Conservation (phyloP, 2,888 invertebrate species). For the Troides helena region DNA sequence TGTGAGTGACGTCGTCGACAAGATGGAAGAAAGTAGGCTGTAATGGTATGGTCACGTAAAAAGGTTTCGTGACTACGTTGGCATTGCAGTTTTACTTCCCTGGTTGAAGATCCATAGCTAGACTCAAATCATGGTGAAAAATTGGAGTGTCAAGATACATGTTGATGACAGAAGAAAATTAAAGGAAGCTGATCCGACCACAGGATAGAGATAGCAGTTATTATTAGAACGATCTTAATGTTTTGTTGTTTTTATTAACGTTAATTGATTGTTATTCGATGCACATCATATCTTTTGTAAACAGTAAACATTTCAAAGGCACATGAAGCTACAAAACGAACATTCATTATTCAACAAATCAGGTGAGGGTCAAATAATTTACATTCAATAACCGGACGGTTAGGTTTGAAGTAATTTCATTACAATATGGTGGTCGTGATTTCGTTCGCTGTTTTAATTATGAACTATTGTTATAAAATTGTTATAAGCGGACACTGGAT, state of each 20-base stretch:
- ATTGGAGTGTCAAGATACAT: too few species aligned
- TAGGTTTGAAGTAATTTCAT: conserved; percentile 21
- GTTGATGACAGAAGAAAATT: too few species aligned
- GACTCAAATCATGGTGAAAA: too few species aligned
- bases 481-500: too few species aligned
- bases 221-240: not conserved
- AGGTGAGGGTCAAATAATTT: conserved; percentile 28
- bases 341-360: conserved; percentile 23
- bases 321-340: not conserved
- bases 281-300: not conserved
- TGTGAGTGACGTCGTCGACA: too few species aligned
- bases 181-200: too few species aligned
- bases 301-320: conserved; percentile 1
- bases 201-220: too few species aligned
- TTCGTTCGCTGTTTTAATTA: conserved; percentile 8
- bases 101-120: too few species aligned
- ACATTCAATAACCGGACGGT: conserved; percentile 22
- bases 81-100: too few species aligned
- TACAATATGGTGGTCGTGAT: conserved; percentile 15
- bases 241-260: not conserved
- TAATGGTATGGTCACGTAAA: too few species aligned
- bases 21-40: too few species aligned
- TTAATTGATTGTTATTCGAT: not conserved
- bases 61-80: too few species aligned
- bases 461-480: not conserved